A percentile compares a stretch with the other conserved stretches of the same genome.
phyloP scores from a whole-genome alignment of 2,797 vertebrate genomes.

The Rhinophrynus dorsalis region DNA sequence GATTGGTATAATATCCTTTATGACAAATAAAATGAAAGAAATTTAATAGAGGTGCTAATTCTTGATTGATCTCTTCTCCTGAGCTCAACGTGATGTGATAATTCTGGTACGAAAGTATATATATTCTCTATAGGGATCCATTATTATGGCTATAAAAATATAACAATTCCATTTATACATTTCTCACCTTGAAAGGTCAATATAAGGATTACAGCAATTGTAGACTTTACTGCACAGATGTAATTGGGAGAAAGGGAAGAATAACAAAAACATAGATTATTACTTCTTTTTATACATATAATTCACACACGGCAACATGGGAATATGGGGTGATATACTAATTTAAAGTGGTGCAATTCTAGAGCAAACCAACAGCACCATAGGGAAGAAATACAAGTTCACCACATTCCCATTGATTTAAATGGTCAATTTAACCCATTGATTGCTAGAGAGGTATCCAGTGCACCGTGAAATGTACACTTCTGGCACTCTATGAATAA shows the following conservation, averaged over 20 bases:
- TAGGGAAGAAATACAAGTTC: no score
- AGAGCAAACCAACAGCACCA: no score
- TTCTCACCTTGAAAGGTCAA: constrained; percentile 54
- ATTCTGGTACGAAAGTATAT: constrained; percentile 49
- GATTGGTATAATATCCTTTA: neutral
- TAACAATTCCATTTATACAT: constrained; percentile 53
- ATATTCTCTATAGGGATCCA: constrained; percentile 47
- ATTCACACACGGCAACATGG: neutral
- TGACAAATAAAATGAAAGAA: neutral
- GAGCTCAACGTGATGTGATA: constrained; percentile 50
- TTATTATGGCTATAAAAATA: constrained; percentile 68
- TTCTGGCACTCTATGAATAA: no score
- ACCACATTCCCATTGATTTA: no score
- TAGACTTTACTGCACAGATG: neutral
- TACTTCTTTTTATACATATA: constrained; percentile 12
- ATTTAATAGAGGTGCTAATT: no score
- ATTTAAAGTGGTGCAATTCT: no score
- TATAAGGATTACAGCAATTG: constrained; percentile 35
- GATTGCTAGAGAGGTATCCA: no score
- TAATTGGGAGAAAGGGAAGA: neutral
- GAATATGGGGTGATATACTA: no score
- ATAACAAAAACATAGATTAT: constrained; percentile 26
- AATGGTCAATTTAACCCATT: no score
- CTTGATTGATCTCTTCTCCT: neutral
- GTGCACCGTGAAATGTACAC: no score